Evolutionary conservation across 2,888 invertebrate species (phyloP).

Genomic region (Helobdella robusta): DNA sequence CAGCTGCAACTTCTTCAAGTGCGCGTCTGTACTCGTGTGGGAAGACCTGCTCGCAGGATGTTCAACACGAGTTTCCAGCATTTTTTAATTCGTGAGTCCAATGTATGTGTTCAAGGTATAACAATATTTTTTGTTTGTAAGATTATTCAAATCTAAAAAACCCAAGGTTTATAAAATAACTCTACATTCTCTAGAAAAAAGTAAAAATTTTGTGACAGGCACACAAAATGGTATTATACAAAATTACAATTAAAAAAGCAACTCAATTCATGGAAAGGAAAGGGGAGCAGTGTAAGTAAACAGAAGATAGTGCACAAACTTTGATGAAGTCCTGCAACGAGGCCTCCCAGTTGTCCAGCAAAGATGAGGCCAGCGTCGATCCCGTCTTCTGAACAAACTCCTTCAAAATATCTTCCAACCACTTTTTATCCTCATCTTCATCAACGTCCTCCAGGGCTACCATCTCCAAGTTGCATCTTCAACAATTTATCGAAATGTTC

Average conservation of each 20-base stretch:
- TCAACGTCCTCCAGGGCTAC: constrained; percentile 81
- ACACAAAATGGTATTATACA: too few species aligned
- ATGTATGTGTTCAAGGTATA: neutral
- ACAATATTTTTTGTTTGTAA: too few species aligned
- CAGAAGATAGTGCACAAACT: constrained; percentile 46
- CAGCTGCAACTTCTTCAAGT: constrained; percentile 59
- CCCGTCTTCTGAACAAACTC: constrained; percentile 82
- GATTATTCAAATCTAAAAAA: too few species aligned
- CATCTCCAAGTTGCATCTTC: constrained; percentile 76
- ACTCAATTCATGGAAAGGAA: neutral
- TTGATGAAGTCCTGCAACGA: constrained; percentile 74
- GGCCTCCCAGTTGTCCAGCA: constrained; percentile 70
- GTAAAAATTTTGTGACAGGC: too few species aligned
- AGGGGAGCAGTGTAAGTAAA: neutral
- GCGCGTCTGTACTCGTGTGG: constrained; percentile 91
- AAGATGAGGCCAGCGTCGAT: constrained; percentile 68
- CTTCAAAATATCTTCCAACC: constrained; percentile 65
- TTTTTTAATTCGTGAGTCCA: neutral
- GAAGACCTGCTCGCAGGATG: constrained; percentile 60
- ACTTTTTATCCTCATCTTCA: constrained; percentile 64
- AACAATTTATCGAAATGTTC: too few species aligned
- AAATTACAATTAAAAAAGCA: too few species aligned
- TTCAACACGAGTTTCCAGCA: neutral
- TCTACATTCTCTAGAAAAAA: too few species aligned
- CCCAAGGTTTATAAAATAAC: too few species aligned